phyloP scores from a whole-genome alignment of 2,797 vertebrate genomes.

The Diplodus sargus region DNA sequence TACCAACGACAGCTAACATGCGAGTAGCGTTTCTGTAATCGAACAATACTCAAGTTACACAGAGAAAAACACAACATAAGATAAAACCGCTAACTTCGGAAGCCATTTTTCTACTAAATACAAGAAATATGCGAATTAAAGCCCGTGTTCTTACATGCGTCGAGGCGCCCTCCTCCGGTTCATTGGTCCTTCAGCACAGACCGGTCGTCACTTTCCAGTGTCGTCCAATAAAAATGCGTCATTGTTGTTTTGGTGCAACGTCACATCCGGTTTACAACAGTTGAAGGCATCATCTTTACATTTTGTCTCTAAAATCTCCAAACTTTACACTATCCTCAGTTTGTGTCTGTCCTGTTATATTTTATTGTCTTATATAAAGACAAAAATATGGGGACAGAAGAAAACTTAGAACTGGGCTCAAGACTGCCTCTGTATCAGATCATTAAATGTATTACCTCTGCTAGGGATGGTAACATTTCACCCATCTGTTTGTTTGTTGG shows the following conservation, averaged over 20 bases:
- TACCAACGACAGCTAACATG: neutral
- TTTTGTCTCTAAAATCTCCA: neutral
- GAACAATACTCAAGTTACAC: accelerated
- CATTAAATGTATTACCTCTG: neutral
- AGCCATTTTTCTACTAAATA: accelerated
- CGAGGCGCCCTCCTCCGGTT: slow-evolving; percentile 56
- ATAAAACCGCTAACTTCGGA: accelerated
- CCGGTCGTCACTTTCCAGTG: slow-evolving; percentile 8
- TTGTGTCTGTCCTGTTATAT: neutral
- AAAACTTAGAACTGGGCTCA: too few species aligned
- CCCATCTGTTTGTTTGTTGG: too few species aligned
- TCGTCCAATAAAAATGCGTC: slow-evolving; percentile 35
- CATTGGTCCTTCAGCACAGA: slow-evolving; percentile 48
- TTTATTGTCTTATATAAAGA: neutral
- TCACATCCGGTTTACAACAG: slow-evolving; percentile 58
- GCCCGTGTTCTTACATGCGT: slow-evolving; percentile 65
- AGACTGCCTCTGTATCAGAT: neutral
- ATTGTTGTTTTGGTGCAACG: slow-evolving; percentile 3
- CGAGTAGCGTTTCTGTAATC: too few species aligned
- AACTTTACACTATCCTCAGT: neutral
- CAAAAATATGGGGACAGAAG: neutral
- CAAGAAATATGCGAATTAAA: neutral
- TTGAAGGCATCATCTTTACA: neutral
- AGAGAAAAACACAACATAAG: accelerated
- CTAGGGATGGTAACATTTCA: too few species aligned